Conservation (phyloP, 2,888 invertebrate genomes). For the Flexamia atlantica region DNA sequence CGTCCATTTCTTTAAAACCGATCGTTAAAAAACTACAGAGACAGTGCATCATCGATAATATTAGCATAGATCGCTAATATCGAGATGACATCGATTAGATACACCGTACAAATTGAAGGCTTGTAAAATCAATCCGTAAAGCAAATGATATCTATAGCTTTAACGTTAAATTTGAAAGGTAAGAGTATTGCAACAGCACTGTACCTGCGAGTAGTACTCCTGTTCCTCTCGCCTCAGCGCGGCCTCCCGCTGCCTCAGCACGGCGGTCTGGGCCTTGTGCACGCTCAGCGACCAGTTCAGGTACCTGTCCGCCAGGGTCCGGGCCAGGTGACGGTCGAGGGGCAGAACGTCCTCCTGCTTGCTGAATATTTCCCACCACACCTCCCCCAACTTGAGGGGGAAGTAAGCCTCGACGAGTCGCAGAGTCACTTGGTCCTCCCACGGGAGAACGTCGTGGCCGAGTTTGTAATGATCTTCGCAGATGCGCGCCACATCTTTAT, state of each 20-base stretch:
- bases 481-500: slow-evolving; percentile 16
- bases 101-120: too few relatives aligned
- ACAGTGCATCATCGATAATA: too few relatives aligned
- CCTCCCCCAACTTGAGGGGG: slow-evolving; percentile 58
- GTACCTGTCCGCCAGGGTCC: slow-evolving; percentile 24
- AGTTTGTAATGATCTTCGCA: slow-evolving; percentile 54
- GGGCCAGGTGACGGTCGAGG: slow-evolving; percentile 34
- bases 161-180: too few relatives aligned
- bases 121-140: too few relatives aligned
- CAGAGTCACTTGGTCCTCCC: slow-evolving; percentile 49
- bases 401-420: slow-evolving; percentile 48
- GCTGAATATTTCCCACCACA: slow-evolving; percentile 42
- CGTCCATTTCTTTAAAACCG: too few relatives aligned
- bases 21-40: too few relatives aligned
- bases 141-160: too few relatives aligned
- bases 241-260: background rate
- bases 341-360: background rate
- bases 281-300: slow-evolving; percentile 22
- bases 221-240: background rate
- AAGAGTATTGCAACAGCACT: too few relatives aligned
- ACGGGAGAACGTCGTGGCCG: slow-evolving; percentile 20
- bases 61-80: too few relatives aligned
- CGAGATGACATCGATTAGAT: too few relatives aligned
- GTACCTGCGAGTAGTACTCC: background rate
- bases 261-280: slow-evolving; percentile 17